Evolutionary conservation across 2,113 vertebrate genomes (phyloP).

Genomic region (Australoheros scitulus): DNA sequence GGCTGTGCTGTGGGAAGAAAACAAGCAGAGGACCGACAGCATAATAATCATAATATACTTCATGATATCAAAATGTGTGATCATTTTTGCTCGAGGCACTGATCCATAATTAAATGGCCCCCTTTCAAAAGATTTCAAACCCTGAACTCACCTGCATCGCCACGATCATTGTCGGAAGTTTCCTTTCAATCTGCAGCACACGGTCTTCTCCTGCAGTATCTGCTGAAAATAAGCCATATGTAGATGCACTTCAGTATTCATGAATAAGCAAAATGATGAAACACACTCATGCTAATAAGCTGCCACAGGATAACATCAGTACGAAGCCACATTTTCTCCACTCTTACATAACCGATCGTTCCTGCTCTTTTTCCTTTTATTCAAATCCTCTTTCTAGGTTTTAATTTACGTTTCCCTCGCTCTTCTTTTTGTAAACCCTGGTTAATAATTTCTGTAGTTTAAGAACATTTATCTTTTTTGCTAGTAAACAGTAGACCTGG

Average conservation of each 20-base stretch:
- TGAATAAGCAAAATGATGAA: slow-evolving; percentile 58
- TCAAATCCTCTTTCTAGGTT: neutral
- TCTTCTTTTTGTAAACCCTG: too few species aligned
- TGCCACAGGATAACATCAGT: slow-evolving; percentile 39
- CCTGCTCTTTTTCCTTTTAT: neutral
- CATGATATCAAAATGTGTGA: neutral
- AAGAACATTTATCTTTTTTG: neutral
- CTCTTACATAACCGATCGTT: neutral
- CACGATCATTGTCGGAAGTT: neutral
- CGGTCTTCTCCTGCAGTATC: neutral
- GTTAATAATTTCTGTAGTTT: neutral
- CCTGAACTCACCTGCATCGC: neutral
- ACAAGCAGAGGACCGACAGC: neutral
- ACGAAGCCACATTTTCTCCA: neutral
- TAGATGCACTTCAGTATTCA: slow-evolving; percentile 33
- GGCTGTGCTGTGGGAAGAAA: fast-evolving
- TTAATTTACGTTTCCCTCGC: slow-evolving; percentile 3
- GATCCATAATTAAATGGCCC: neutral
- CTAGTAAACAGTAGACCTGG: neutral
- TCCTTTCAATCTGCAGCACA: neutral
- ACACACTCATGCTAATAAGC: slow-evolving; percentile 49
- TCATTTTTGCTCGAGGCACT: neutral
- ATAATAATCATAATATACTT: fast-evolving
- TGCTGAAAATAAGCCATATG: slow-evolving; percentile 24
- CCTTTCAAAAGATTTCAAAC: neutral